A percentile compares a stretch with the other conserved stretches of the same genome.
phyloP scores from a whole-genome alignment of 2,797 vertebrate genomes.

The Nannoperca australis region DNA sequence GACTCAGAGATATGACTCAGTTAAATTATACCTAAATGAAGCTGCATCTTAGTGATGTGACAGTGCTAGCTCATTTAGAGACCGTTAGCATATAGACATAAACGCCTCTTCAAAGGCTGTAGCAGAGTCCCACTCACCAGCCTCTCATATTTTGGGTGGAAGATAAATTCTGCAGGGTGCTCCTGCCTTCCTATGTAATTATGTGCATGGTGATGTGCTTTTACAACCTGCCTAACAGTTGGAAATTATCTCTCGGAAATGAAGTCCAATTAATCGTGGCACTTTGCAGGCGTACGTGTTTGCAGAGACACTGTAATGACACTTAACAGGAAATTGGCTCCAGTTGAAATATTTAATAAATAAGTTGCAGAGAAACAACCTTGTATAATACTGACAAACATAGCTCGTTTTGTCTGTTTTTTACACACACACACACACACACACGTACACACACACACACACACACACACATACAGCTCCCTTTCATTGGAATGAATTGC shows the following conservation, averaged over 20 bases:
- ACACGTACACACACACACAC: not conserved
- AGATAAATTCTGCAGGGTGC: slow-evolving; percentile 84
- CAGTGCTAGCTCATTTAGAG: slow-evolving; percentile 74
- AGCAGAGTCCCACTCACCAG: slow-evolving; percentile 57
- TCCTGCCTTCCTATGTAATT: slow-evolving; percentile 85
- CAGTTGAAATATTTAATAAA: slow-evolving; percentile 81
- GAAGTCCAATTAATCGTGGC: slow-evolving; percentile 88
- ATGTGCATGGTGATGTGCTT: slow-evolving; percentile 84
- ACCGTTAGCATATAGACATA: slow-evolving; percentile 68
- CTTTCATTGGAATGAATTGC: slow-evolving; percentile 5
- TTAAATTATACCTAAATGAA: slow-evolving; percentile 63
- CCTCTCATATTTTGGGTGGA: slow-evolving; percentile 78
- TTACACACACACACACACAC: slow-evolving; percentile 2
- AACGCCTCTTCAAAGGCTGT: slow-evolving; percentile 79
- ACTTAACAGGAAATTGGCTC: slow-evolving; percentile 85
- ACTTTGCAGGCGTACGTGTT: slow-evolving; percentile 79
- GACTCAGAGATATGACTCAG: slow-evolving; percentile 30
- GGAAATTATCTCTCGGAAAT: slow-evolving; percentile 88
- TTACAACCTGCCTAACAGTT: slow-evolving; percentile 86
- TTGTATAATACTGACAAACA: slow-evolving; percentile 68
- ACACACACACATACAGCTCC: slow-evolving; percentile 5
- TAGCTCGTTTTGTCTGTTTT: slow-evolving; percentile 30
- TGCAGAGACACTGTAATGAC: slow-evolving; percentile 83
- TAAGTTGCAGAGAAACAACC: slow-evolving; percentile 71
- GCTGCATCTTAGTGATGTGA: slow-evolving; percentile 58